phyloP scores from a whole-genome alignment of 2,797 vertebrate species.

The Acanthiza pusilla region DNA sequence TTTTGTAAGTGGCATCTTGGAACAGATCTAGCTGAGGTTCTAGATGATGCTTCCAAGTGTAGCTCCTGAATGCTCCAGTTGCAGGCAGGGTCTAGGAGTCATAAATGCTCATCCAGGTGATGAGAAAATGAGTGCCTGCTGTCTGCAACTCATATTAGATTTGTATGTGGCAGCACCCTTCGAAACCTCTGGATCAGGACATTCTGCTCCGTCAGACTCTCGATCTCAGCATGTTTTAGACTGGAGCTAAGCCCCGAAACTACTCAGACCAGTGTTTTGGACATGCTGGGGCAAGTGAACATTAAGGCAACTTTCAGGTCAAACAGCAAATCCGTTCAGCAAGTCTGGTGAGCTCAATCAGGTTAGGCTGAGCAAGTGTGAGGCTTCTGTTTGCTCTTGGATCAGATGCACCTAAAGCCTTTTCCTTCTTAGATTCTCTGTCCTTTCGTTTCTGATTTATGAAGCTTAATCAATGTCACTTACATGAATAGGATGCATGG shows the following conservation, averaged over 20 bases:
- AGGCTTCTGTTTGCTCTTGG: background rate
- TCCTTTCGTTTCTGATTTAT: background rate
- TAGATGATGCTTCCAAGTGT: background rate
- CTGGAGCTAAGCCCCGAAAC: background rate
- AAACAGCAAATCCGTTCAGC: background rate
- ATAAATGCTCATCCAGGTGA: background rate
- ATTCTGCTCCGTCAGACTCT: background rate
- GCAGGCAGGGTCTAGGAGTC: background rate
- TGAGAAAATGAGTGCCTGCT: background rate
- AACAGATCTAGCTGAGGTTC: background rate
- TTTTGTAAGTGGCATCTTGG: background rate
- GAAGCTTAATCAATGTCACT: background rate
- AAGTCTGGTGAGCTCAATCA: background rate
- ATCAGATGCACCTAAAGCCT: background rate
- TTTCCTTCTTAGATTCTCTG: background rate
- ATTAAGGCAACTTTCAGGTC: background rate
- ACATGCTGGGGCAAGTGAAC: background rate
- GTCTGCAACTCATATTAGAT: rapidly evolving
- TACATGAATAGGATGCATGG: background rate
- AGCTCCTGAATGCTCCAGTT: background rate
- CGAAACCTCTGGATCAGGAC: background rate
- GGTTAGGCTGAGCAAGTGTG: background rate
- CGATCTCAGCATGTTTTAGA: background rate
- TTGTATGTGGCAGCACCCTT: background rate
- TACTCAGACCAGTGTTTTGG: background rate